Evolutionary conservation across 2,113 vertebrate species (phyloP), one percentile per base, ranked within the genome.

Genomic region (Hydrolagus affinis): DNA sequence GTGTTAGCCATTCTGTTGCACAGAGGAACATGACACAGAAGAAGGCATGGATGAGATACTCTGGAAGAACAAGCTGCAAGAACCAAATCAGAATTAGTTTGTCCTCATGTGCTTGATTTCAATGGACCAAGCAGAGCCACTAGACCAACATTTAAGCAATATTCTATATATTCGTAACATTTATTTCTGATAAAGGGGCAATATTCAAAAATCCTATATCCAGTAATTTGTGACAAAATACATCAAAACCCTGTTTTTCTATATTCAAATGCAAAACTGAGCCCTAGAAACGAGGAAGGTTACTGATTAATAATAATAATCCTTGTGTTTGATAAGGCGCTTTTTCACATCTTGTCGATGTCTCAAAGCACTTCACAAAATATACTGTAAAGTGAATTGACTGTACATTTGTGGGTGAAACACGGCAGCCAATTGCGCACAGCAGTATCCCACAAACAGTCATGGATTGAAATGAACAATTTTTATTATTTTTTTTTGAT

Each of bases 21-120:
- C 98, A 99, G 87, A 99, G 96, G 93, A 99, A 99, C 98, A 99
- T 99, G 92, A 99, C 96, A 86, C 98, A 99, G 96, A 99, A 99
- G 96, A 99, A 99, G 87, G 97, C 96, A 85, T 99, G 98, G 95
- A 99, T 99, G 91, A 99, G 96, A 91, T 99, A 99, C 93, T 99
- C 98, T 1, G 97, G 98, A 88, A 99, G 96, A 57, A 99, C 98
- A 89, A 99, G 95, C 98, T 99, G 95, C 28, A 93, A 91, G 89
- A 90, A 87, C 88, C 89, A 87, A 93, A 87, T 89, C 0, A 87
- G 0, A 86, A 88, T 83, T 2, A 83, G 62, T 66, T 21, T 83
- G 62, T 17, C 66, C 21, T 68, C 17, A 10, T 68, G 66, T 4
- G 21, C 30, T 64, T 83, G 28, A 12, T 83, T 62, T 32, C 17